Conservation (phyloP, 2,888 invertebrate species). For the Agrotis exclamationis region DNA sequence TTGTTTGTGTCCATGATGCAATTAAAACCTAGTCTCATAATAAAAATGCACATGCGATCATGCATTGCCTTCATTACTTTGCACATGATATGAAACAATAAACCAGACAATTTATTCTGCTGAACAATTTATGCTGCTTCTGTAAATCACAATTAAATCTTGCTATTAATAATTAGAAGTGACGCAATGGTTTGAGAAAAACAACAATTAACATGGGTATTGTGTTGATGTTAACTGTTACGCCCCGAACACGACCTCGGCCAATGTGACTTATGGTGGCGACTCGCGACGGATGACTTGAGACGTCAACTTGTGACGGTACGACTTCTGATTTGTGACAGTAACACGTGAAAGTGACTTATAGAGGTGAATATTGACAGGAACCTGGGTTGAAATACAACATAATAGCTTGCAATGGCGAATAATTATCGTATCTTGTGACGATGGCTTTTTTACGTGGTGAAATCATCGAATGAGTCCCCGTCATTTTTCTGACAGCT, state of each 20-base stretch:
- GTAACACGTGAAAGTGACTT: not conserved
- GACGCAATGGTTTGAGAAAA: slow-evolving; percentile 24
- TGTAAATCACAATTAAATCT: slow-evolving; percentile 28
- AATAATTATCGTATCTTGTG: too few species aligned
- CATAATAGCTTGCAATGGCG: too few species aligned
- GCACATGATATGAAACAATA: slow-evolving; percentile 1
- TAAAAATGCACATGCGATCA: not conserved
- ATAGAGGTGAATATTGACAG: not conserved
- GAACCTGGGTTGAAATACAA: not conserved
- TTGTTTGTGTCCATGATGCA: too few species aligned
- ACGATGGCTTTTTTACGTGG: too few species aligned
- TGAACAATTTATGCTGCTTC: not conserved
- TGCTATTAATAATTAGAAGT: slow-evolving; percentile 32
- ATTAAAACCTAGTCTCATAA: not conserved
- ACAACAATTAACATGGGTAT: slow-evolving; percentile 30
- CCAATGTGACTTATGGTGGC: not conserved
- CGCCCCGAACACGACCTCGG: not conserved
- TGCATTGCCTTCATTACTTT: not conserved
- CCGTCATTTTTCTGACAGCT: too few species aligned
- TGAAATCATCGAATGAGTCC: too few species aligned
- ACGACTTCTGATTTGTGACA: not conserved
- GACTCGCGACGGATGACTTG: not conserved
- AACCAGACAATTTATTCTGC: not conserved
- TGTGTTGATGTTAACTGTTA: slow-evolving; percentile 15
- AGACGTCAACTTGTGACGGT: not conserved